phyloP scores from a whole-genome alignment of 37 sponge, comb jelly and placozoan species.

The Crambe crambe region DNA sequence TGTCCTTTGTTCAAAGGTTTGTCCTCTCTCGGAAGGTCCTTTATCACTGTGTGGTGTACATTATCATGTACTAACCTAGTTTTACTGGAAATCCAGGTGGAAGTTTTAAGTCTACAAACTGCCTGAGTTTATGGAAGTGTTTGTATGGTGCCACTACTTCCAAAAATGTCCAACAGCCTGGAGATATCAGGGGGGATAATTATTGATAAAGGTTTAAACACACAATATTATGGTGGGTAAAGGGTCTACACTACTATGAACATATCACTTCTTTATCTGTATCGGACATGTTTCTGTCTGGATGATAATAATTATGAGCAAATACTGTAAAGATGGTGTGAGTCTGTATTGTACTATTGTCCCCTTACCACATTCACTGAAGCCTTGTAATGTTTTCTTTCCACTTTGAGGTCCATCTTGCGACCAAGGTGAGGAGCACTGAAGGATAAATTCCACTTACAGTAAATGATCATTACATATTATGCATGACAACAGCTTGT shows the following conservation, averaged over 20 bases:
- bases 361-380: constrained; percentile 70
- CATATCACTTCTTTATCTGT: constrained; percentile 65
- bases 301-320: not conserved
- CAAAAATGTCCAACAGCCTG: constrained; percentile 84
- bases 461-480: not conserved
- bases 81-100: constrained; percentile 95
- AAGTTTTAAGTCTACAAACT: constrained; percentile 84
- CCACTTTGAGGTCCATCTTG: constrained; percentile 69
- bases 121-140: constrained; percentile 88
- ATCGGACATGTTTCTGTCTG: constrained; percentile 78
- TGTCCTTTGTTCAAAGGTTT: no score
- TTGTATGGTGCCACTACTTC: constrained; percentile 91
- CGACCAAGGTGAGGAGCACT: constrained; percentile 67
- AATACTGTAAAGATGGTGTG: not conserved
- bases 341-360: not conserved
- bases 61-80: constrained; percentile 51
- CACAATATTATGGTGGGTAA: no score
- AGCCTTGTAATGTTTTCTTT: constrained; percentile 76
- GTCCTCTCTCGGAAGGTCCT: no score
- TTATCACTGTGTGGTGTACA: no score
- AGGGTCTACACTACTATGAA: no score
- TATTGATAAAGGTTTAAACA: no score
- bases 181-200: not conserved
- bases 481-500: not conserved
- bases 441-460: not conserved